Base-by-base conservation (phyloP, 2,113 vertebrate genomes). In the Sterna hirundo region DNA sequence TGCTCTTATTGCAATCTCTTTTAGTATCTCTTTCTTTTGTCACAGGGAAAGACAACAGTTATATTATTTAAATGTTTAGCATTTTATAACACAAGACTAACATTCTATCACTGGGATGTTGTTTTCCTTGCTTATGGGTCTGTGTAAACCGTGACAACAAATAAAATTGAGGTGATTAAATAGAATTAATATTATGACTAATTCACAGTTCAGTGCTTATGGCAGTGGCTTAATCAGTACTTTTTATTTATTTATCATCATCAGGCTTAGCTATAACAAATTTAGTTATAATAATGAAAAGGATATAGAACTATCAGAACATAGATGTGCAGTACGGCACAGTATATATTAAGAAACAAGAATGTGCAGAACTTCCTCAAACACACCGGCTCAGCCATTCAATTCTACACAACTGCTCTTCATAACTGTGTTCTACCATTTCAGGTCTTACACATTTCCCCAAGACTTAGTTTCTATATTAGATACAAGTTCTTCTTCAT, bases 151-250 rank as follows among this genome's bases (percentile, higher is more conserved):
- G 0, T 90, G 75, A 86, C 42, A 79, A 91, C n/a, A 95, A 83
- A 93, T 58, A 83, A 95, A 90, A 93, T 6, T 81, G 52, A 72
- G n/a, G 17, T 79, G 71, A 90, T 97, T 84, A 88, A 81, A 29
- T 74, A 64, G 44, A 90, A 88, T 71, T 86, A 92, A 72, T 76
- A 81, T 65, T 90, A 83, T 38, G 11, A 93, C 68, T 65, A 92
- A 84, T 88, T 91, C 77, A 90, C 11, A 84, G 57, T 44, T 88
- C 61, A 76, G 19, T 57, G 76, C 65, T 58, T 81, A 61, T 44
- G 32, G 47, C 66, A 90, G 44, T 70, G 20, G 32, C 26, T 79
- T 96, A 90, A 94, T 92, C 54, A 80, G 80, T 91, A 78, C 51
- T 90, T 85, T 70, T 78, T 87, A 88, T 49, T 72, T 79, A 78